These are phyloP conservation scores for Calosoma granatense DNA, from an alignment of 1,140 invertebrate species.

Conservation along the genomic window DNA sequence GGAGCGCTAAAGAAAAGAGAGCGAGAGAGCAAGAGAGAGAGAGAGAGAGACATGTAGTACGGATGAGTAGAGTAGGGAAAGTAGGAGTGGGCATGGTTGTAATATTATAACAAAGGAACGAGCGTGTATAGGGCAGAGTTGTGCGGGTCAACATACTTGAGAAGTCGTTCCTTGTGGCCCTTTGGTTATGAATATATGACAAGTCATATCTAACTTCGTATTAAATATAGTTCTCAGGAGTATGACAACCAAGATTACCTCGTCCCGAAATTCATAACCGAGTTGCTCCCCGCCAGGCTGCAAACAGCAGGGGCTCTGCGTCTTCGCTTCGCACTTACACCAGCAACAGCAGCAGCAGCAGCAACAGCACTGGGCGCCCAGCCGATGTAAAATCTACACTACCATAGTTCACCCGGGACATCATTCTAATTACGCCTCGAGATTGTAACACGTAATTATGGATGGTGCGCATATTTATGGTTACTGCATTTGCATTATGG, in stretches of 20 bases:
- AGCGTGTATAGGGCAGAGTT: neutral
- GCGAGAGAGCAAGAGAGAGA: neutral
- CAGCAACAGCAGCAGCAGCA: neutral
- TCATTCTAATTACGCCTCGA: too few species aligned
- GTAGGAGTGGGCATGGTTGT: too few species aligned
- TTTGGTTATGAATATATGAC: constrained; percentile 9
- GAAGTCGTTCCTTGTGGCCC: neutral
- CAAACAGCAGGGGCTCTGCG: neutral
- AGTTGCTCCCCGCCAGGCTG: neutral
- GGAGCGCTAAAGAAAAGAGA: neutral
- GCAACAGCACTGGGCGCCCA: neutral
- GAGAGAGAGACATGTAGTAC: neutral
- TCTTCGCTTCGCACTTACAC: neutral
- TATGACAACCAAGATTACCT: constrained; percentile 9
- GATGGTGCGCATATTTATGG: neutral
- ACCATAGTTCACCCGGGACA: too few species aligned
- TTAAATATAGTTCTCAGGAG: constrained; percentile 8
- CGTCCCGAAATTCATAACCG: constrained; percentile 3
- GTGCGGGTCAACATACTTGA: constrained; percentile 4
- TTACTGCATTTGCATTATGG: neutral
- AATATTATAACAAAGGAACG: neutral
- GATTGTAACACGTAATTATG: too few species aligned
- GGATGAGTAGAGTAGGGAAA: neutral
- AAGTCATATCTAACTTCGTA: constrained; percentile 8
- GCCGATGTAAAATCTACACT: too few species aligned